Evolutionary conservation across 2,888 invertebrate species (phyloP), one percentile per base, ranked within the genome.

Genomic region (Ecdyonurus torrentis): DNA sequence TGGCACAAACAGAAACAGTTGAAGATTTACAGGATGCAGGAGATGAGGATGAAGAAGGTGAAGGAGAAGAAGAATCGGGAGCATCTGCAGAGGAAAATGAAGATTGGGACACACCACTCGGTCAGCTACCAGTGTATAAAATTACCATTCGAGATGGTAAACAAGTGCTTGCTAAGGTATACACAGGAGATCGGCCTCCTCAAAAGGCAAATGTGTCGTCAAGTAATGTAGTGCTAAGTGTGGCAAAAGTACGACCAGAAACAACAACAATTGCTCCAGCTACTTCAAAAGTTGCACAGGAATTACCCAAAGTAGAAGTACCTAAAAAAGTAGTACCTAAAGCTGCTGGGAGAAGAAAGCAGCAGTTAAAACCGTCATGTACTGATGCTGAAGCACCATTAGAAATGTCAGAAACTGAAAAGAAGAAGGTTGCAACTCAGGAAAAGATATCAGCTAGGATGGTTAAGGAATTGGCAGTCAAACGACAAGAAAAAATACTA

Each of bases 91-190:
- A 64, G 65, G 19, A 69, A 66, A 64, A 76, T 61, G 65, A 68
- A 25, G 69, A 69, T 37, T 69, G 68, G 62, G 62, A 65, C 50
- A 63, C 58, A 20, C 64, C 64, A 18, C 19, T 59, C 10, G 65
- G 65, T 23, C 69, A 70, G 2, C 71, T 73, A 61, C 74, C 75
- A 5, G 72, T 75, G 68, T 81, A 81, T 69, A 87, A 86, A 76
- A 82, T 87, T 68, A 81, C 83, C 50, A 77, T 86, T 64, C 84
- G 85, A 71, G 87, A 87, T 75, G 86, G 85, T 19, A 86, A 86
- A 74, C 84, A 86, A 73, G 78, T 84, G 59, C 75, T 87, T 70
- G 80, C 83, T 5, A 81, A 83, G 74, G 77, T 83, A 66, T 79
- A 73, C 18, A 64, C 66, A 18, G 66, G 63, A 7, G 68, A 68